phyloP scores from a whole-genome alignment of 2,888 invertebrate genomes.

The Tinea semifulvella region DNA sequence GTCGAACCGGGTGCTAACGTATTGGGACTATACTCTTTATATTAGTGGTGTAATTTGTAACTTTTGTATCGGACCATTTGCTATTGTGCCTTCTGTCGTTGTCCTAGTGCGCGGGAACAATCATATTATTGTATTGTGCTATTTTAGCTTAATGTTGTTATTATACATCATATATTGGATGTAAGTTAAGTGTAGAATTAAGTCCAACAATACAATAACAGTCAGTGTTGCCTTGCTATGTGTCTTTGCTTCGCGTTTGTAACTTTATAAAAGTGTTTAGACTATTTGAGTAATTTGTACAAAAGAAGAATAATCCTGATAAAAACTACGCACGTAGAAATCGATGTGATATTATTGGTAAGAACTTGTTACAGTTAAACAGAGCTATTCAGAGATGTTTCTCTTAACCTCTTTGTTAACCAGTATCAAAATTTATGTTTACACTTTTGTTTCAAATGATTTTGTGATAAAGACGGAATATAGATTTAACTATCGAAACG shows the following conservation, averaged over 20 bases:
- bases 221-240: slow-evolving; percentile 65
- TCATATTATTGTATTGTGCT: slow-evolving; percentile 10
- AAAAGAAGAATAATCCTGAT: too few relatives aligned
- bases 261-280: slow-evolving; percentile 40
- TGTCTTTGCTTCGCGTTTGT: slow-evolving; percentile 63
- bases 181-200: neutral
- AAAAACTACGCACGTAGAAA: slow-evolving; percentile 1
- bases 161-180: neutral
- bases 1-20: slow-evolving; percentile 9
- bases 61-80: slow-evolving; percentile 50
- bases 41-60: neutral
- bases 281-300: neutral
- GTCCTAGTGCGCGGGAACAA: slow-evolving; percentile 15
- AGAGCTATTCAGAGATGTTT: too few relatives aligned
- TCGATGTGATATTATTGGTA: neutral
- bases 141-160: too few relatives aligned
- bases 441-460: too few relatives aligned
- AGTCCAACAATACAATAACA: neutral
- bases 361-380: too few relatives aligned
- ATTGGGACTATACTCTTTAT: slow-evolving; percentile 4
- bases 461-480: too few relatives aligned
- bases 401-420: too few relatives aligned
- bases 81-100: slow-evolving; percentile 55
- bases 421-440: too few relatives aligned
- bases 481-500: too few relatives aligned